Evolutionary conservation across 1,140 invertebrate genomes (phyloP), one percentile per base, ranked within the genome.

Genomic region (Chrysopa pallens): DNA sequence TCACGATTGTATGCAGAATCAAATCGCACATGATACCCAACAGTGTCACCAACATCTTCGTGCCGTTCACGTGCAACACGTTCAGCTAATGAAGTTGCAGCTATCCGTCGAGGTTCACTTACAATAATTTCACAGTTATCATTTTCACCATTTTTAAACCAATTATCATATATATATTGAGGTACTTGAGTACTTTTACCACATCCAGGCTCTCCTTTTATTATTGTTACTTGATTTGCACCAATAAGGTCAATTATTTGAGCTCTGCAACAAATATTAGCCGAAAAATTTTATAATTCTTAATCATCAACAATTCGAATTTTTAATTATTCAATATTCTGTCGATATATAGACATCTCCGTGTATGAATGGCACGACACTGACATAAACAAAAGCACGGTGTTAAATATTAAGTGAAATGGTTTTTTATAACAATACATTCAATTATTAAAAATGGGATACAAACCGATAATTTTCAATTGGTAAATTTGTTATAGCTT

Each of bases 131-230:
- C 72, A 50, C 68, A 70, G 28, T 70, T 66, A 48, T 71, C 66
- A 11, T 68, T 62, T 33, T 56, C 64, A 12, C 29, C 12, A 28
- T 36, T 36, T 29, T 59, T 57, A 36, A 69, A 63, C 52, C 72
- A 79, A 47, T 68, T 57, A 58, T 85, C 77, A 31, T 85, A 53
- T 48, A 86, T 74, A 54, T 76, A 84, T 58, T 87, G 84, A 2
- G 81, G 79, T 9, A 86, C 64, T 57, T 92, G 84, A 1, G 87
- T 92, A 7, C 84, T 90, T 64, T 92, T 94, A 0, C 85, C 88
- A 59, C 82, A 82, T 7, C 86, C 88, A 4, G 88, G 91, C 60
- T 92, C 87, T 6, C 88, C 88, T 53, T 92, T 84, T 4, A 94
- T 61, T 31, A 94, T 76, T 1, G 83, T 62, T 69, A 74, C 64